Evolutionary conservation across 1,140 invertebrate species (phyloP).

Genomic region (Temnothorax curvispinosus): DNA sequence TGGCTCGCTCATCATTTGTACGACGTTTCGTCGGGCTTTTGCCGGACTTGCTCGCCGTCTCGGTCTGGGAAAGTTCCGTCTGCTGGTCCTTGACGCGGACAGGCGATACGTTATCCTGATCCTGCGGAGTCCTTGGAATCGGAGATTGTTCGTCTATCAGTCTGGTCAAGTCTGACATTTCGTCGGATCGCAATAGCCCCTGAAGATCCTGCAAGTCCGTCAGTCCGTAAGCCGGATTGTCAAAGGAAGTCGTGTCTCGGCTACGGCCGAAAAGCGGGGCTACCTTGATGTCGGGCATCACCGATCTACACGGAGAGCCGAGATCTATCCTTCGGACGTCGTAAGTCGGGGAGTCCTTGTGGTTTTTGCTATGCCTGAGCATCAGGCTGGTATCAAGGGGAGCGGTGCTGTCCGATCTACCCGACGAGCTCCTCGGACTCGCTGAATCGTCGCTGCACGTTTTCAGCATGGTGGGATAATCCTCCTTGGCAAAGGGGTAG

Average conservation of each 20-base stretch:
- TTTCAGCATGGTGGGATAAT: slow-evolving; percentile 84
- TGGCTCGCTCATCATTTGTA: slow-evolving; percentile 57
- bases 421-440: slow-evolving; percentile 83
- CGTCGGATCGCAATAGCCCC: slow-evolving; percentile 78
- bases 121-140: slow-evolving; percentile 44
- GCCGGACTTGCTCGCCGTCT: slow-evolving; percentile 24
- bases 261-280: slow-evolving; percentile 70
- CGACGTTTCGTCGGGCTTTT: slow-evolving; percentile 57
- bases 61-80: not conserved
- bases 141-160: slow-evolving; percentile 79
- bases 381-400: slow-evolving; percentile 80
- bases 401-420: slow-evolving; percentile 83
- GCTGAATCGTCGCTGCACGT: slow-evolving; percentile 84
- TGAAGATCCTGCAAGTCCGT: slow-evolving; percentile 80
- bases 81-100: slow-evolving; percentile 53
- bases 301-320: slow-evolving; percentile 79
- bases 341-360: slow-evolving; percentile 78
- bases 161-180: slow-evolving; percentile 80
- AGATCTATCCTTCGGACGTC: slow-evolving; percentile 81
- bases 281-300: slow-evolving; percentile 77
- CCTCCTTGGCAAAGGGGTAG: slow-evolving; percentile 84
- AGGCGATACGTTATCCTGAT: slow-evolving; percentile 25
- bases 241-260: slow-evolving; percentile 80
- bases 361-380: slow-evolving; percentile 57
- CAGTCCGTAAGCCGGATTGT: slow-evolving; percentile 83